Evolutionary conservation across 1,140 invertebrate genomes (phyloP).

Genomic region (Procambarus virginalis): DNA sequence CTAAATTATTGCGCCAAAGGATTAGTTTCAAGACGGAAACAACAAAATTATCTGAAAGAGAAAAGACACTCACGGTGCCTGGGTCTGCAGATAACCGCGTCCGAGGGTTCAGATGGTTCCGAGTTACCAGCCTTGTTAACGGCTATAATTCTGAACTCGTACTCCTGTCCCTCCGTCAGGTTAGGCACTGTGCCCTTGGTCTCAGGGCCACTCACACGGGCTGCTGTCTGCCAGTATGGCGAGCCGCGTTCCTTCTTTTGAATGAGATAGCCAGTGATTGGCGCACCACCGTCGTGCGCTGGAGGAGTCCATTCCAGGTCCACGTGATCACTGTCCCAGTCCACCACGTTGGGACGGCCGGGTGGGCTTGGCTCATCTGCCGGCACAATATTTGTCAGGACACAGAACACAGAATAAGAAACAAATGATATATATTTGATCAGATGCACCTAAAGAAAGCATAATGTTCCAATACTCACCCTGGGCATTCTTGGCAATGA

Average conservation of each 20-base stretch:
- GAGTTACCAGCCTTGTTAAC: constrained; percentile 96
- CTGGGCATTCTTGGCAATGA: constrained; percentile 88
- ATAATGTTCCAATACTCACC: not conserved
- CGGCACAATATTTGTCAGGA: constrained; percentile 60
- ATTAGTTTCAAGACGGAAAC: no score
- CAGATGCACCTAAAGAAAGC: not conserved
- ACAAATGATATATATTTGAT: not conserved
- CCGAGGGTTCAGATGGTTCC: constrained; percentile 91
- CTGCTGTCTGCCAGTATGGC: constrained; percentile 91
- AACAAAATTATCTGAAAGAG: not conserved
- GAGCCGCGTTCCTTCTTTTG: constrained; percentile 96
- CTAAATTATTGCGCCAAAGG: no score
- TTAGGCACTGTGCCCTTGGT: constrained; percentile 88
- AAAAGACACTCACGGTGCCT: constrained; percentile 81
- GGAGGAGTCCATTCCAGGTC: constrained; percentile 92
- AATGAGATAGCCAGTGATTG: constrained; percentile 93
- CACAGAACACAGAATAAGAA: not conserved
- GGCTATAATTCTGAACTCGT: constrained; percentile 96
- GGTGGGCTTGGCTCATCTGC: constrained; percentile 92
- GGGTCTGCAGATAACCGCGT: constrained; percentile 89
- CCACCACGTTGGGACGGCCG: constrained; percentile 89
- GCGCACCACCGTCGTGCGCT: constrained; percentile 89
- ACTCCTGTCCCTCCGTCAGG: constrained; percentile 93
- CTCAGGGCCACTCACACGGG: constrained; percentile 86
- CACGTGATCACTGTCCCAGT: constrained; percentile 95